phyloP scores from a whole-genome alignment of 2,113 vertebrate genomes.

The Xiphorhynchus elegans region DNA sequence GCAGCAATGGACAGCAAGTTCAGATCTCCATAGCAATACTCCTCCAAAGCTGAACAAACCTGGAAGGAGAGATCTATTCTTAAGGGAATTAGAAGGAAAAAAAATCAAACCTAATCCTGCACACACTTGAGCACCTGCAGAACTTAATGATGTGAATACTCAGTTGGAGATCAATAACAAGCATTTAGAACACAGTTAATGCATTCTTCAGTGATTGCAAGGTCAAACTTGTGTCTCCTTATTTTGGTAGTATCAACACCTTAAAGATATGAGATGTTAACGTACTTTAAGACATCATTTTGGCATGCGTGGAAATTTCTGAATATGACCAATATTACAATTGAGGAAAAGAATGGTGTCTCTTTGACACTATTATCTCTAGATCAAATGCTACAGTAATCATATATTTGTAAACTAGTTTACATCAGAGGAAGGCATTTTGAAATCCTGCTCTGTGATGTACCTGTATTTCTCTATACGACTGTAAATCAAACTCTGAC shows the following conservation, averaged over 20 bases:
- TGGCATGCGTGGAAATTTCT: neutral
- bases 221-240: neutral
- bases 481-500: neutral
- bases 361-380: neutral
- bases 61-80: neutral
- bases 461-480: neutral
- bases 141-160: slow-evolving; percentile 1
- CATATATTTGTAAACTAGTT: neutral
- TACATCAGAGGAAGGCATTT: neutral
- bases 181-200: neutral
- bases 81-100: neutral
- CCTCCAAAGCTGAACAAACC: neutral
- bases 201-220: slow-evolving; percentile 30
- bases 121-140: slow-evolving; percentile 2
- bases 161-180: slow-evolving; percentile 26
- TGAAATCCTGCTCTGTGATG: neutral
- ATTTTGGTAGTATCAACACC: neutral
- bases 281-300: neutral
- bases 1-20: neutral
- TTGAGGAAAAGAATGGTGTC: neutral
- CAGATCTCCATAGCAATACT: neutral
- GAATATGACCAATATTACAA: neutral
- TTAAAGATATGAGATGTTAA: neutral
- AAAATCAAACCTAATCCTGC: neutral
- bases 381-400: neutral